Evolutionary conservation across 2,888 invertebrate species (phyloP), one percentile per base, ranked within the genome.

Genomic region (Lasioglossum figueresi): DNA sequence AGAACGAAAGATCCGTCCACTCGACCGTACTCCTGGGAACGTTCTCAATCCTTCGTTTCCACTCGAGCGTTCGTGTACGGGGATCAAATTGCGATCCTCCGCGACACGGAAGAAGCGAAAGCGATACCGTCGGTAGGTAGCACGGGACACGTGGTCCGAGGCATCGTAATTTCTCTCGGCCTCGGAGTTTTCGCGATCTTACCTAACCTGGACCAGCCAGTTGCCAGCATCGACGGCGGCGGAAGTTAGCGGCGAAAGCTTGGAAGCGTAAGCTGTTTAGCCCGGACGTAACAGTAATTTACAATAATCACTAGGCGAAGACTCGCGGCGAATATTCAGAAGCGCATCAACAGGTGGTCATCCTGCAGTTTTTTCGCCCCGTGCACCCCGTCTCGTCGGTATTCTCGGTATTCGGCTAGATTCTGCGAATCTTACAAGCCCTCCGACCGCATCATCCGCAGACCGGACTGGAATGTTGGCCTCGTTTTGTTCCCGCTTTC

Each of bases 291-390:
- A 76, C 73, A 85, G 80, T 86, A 84, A 84, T 89, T 85, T 89
- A 81, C 87, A 89, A 91, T 89, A 90, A 88, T 88, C 89, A 88
- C 86, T 91, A 83, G 76, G 80, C 79, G 82, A 90, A 63, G 89
- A 89, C 89, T 89, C 91, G 88, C 88, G 86, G 89, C 89, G 90
- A 90, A 91, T 93, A 91, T 91, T 90, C 90, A 91, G 89, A 89
- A 89, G 84, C 71, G 86, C 89, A 92, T 93, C 93, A 93, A 93
- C 93, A 93, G 93, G 93, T 93, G 93, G 91, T 88, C 86, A 90
- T 86, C 85, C 85, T 59, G 79, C 82, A 82, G 85, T 90, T 92
- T 91, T 91, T 90, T 89, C 87, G 76, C 71, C 79, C 76, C 83
- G 82, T 76, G 86, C 34, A 43, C 63, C 80, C 80, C 73, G 84